Percentiles rank a stretch among this genome's conserved stretches.
phyloP scores from a whole-genome alignment of 2,113 vertebrate genomes.

The Apus apus region DNA sequence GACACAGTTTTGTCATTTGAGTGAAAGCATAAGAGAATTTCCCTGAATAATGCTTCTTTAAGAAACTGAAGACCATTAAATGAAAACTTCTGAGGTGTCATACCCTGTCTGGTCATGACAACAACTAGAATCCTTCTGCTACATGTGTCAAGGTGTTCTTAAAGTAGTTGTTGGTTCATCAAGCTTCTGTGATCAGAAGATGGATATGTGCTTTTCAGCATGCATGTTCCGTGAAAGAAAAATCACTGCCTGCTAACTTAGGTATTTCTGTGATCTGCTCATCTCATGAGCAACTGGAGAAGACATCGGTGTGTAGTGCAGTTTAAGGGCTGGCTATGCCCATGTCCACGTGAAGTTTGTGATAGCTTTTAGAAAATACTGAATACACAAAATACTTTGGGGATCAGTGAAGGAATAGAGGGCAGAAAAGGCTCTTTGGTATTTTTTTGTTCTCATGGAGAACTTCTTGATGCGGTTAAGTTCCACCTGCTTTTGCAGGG shows the following conservation, averaged over 20 bases:
- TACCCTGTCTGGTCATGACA: background rate
- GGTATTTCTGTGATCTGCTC: background rate
- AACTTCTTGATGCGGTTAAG: background rate
- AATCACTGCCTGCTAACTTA: background rate
- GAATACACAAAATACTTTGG: background rate
- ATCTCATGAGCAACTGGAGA: background rate
- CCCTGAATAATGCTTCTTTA: background rate
- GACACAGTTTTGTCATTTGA: rapidly evolving
- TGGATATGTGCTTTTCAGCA: background rate
- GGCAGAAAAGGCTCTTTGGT: background rate
- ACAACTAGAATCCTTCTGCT: background rate
- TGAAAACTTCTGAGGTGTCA: background rate
- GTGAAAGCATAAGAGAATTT: background rate
- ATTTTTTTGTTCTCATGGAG: too few species aligned
- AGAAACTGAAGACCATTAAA: background rate
- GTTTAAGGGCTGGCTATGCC: background rate
- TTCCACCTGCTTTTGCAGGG: background rate
- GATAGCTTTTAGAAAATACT: background rate
- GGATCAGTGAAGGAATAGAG: background rate
- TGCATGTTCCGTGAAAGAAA: rapidly evolving
- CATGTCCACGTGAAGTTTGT: background rate
- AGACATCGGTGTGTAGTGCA: background rate
- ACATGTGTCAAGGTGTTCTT: background rate
- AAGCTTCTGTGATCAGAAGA: background rate
- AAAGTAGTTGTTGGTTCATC: background rate